Conservation (phyloP, 2,113 vertebrate genomes). For the Brachyistius frenatus region DNA sequence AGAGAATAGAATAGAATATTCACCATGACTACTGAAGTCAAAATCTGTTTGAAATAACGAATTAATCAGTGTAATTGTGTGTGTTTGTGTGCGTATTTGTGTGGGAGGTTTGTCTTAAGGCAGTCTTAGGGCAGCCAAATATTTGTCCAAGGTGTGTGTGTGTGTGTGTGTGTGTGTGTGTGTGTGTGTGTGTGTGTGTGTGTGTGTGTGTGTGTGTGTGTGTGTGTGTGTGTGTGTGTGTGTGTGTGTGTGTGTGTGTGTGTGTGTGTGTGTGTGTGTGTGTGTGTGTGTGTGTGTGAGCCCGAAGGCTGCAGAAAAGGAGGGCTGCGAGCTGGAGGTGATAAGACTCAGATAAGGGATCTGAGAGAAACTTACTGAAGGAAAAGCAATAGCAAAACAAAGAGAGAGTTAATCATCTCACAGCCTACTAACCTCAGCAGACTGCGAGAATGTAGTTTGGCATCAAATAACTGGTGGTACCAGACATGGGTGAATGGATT, state of each 20-base stretch:
- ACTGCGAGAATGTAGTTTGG: slow-evolving; percentile 68
- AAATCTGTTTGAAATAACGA: slow-evolving; percentile 28
- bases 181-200: too few species aligned
- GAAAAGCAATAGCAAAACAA: slow-evolving; percentile 77
- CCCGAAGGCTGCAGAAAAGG: slow-evolving; percentile 64
- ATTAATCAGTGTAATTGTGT: slow-evolving; percentile 21
- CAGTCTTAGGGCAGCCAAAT: slow-evolving; percentile 74
- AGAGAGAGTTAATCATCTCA: slow-evolving; percentile 82
- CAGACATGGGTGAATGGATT: slow-evolving; percentile 66
- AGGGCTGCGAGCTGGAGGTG: slow-evolving; percentile 66
- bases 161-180: slow-evolving; percentile 26
- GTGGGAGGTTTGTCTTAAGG: slow-evolving; percentile 49
- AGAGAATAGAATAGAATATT: not conserved
- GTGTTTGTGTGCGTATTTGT: slow-evolving; percentile 16
- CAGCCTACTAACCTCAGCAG: slow-evolving; percentile 65
- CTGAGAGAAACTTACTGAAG: slow-evolving; percentile 72
- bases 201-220: slow-evolving; percentile 5
- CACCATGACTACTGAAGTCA: not conserved
- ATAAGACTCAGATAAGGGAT: slow-evolving; percentile 81
- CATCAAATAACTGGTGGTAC: slow-evolving; percentile 74
- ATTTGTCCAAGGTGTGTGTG: slow-evolving; percentile 79
- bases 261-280: too few species aligned
- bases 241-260: too few species aligned
- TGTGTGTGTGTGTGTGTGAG: slow-evolving; percentile 49
- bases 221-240: slow-evolving; percentile 65